Base-by-base conservation (phyloP, 2,888 invertebrate species). In the Diarsia mendica region DNA sequence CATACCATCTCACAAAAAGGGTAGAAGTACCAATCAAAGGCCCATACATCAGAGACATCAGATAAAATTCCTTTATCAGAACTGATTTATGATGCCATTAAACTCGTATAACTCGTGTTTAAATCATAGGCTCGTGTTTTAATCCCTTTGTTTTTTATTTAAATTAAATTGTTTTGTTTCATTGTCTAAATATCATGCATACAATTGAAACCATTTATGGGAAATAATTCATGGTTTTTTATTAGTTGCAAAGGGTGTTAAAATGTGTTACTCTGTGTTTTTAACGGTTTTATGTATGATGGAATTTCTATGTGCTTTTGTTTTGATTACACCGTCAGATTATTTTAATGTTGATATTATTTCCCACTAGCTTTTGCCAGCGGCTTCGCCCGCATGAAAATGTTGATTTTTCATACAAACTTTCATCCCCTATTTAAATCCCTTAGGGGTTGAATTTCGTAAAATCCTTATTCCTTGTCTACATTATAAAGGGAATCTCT, bases 41-140 rank as follows among this genome's bases (percentile, higher is more conserved):
- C 86, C 85, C 87, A 88, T 90, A 89, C 84, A 89, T 91, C 90
- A 91, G 79, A 60, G 72, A 82, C 61, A 68, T 84, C 70, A 72
- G 68, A 92, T 89, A 90, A 88, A 90, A 86, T 53, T 83, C 67
- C 83, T 89, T 93, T 92, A 93, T 93, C 91, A 89, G 80, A 80
- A 69, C 85, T 92, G 94, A 94, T 95, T 95, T 94, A 94, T 93
- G 88, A 87, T 85, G 87, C 90, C 91, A 94, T 94, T 94, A 93
- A 92, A 92, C 87, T 88, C 89, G 81, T 86, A 89, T 91, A 92
- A 92, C 88, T 88, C 89, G 81, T 86, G 89, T 91, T 92, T 94
- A 92, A 94, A 93, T 93, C 91, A 93, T 90, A 92, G 91, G 90
- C 90, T 63, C 63, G 44, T 63, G 61, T 10, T 61, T 61, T 44